Conservation (phyloP, 2,113 vertebrate genomes). For the Aegithalos caudatus region DNA sequence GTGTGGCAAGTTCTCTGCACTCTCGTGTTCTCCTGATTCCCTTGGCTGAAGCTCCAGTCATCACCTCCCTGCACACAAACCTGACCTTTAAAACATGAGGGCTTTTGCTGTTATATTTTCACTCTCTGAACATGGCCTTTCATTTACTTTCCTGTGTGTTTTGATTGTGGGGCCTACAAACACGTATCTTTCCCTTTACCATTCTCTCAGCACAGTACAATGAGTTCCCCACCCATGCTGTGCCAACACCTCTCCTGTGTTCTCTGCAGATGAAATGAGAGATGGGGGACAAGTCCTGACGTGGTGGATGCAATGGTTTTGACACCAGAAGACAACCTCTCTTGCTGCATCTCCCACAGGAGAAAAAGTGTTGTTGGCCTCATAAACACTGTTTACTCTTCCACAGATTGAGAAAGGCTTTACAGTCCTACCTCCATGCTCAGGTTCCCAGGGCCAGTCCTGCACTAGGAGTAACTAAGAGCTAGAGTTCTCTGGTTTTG, state of each 20-base stretch:
- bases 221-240: neutral
- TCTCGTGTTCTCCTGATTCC: neutral
- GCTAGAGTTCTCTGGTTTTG: neutral
- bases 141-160: neutral
- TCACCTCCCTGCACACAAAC: neutral
- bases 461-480: neutral
- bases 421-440: neutral
- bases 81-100: neutral
- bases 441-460: neutral
- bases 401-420: neutral
- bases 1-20: neutral
- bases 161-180: neutral
- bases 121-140: neutral
- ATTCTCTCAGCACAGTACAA: neutral
- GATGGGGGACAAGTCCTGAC: neutral
- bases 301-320: neutral
- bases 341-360: neutral
- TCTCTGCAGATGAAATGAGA: neutral
- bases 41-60: neutral
- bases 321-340: neutral
- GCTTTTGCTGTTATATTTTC: neutral
- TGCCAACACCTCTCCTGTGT: neutral
- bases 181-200: neutral
- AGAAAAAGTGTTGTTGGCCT: neutral
- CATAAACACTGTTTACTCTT: neutral